Evolutionary conservation across 2,888 invertebrate species (phyloP), one percentile per base, ranked within the genome.

Genomic region (Papilio gigon): DNA sequence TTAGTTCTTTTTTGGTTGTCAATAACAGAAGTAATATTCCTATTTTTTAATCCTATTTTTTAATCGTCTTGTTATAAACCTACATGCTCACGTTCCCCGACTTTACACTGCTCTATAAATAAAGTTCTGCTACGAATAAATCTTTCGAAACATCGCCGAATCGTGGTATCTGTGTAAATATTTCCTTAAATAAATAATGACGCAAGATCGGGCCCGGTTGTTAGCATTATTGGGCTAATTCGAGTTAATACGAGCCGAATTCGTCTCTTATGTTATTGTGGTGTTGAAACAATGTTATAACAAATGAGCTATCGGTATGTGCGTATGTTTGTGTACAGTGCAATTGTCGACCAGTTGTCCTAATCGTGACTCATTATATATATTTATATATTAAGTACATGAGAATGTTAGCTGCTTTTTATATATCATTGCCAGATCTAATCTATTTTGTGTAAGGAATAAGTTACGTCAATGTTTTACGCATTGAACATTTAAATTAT

Each of bases 101-200:
- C 76, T 83, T 84, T 73, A 77, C 84, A 85, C 84, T 47, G 27
- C 85, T 86, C 84, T 88, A 87, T 82, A 85, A 85, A 87, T 88
- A 88, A 78, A 72, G 67, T 77, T 78, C 75, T 73, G 74, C 80
- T 80, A 76, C 80, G 79, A 62, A 81, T 78, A 72, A 75, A 76
- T 79, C 80, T 87, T 86, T 84, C 83, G 84, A 81, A 86, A 87
- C 80, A 79, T 76, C 74, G 73, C 75, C 71, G 76, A 80, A 79
- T 79, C 76, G 50, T 14, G 77, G 78, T 75, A 78, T 79, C 72
- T 74, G 77, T 76, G 75, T 77, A 79, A 77, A 82, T 78, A 82
- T 81, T 86, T 85, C 85, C 85, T 85, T 84, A 80, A 82, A 85
- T 87, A 87, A 86, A 87, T 84, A 87, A 83, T 88, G 86, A 87